phyloP scores from a whole-genome alignment of 2,797 vertebrate species.

The Gila robusta region DNA sequence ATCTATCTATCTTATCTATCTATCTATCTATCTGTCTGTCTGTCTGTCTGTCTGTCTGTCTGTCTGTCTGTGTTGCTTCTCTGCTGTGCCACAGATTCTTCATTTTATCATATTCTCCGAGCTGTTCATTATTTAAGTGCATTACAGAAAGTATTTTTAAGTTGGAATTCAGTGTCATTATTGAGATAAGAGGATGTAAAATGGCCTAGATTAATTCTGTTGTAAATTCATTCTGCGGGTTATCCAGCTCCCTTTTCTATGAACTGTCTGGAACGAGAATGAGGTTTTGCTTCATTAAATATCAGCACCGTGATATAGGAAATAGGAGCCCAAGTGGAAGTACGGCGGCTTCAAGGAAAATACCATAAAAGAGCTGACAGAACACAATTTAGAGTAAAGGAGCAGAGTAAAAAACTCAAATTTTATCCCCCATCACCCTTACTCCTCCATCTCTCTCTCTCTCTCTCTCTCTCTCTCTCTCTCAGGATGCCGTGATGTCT shows the following conservation, averaged over 20 bases:
- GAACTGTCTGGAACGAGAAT: constrained; percentile 19
- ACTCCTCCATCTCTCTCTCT: constrained; percentile 12
- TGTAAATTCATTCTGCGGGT: constrained; percentile 11
- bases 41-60: fast-evolving
- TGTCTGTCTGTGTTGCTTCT: background rate
- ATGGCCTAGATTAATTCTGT: constrained; percentile 28
- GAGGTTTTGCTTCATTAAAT: constrained; percentile 41
- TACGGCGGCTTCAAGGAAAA: background rate
- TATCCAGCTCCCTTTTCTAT: constrained; percentile 25
- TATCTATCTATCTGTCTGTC: background rate
- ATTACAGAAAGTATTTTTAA: constrained; percentile 34
- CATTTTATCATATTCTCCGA: background rate
- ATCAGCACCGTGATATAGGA: constrained; percentile 28
- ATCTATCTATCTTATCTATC: fast-evolving
- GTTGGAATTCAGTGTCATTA: constrained; percentile 36
- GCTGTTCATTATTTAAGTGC: constrained; percentile 33
- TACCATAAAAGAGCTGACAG: constrained; percentile 27
- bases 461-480: constrained; percentile 16
- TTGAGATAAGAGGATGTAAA: constrained; percentile 29
- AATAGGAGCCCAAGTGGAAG: constrained; percentile 20
- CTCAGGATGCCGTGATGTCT: constrained; percentile 37
- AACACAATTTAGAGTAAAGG: constrained; percentile 36
- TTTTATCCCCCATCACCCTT: constrained; percentile 6
- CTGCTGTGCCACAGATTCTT: background rate
- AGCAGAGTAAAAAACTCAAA: constrained; percentile 3